phyloP scores from a whole-genome alignment of 1,140 invertebrate genomes.

The Drosophila sturtevanti region DNA sequence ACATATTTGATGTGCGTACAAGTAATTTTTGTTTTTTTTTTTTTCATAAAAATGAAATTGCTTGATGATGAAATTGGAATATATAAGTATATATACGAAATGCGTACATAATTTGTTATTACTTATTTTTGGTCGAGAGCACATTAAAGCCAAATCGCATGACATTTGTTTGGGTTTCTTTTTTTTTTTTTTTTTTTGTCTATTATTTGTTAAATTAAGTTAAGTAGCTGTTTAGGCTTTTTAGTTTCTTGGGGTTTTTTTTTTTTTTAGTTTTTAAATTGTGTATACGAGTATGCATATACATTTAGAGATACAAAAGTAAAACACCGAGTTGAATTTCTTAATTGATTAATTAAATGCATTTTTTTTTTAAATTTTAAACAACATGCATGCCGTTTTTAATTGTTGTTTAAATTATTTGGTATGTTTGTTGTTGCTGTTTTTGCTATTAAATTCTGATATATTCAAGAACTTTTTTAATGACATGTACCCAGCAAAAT shows the following conservation, averaged over 20 bases:
- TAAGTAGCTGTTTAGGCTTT: constrained; percentile 44
- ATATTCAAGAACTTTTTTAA: constrained; percentile 53
- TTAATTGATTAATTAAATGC: constrained; percentile 59
- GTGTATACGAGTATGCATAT: constrained; percentile 51
- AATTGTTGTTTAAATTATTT: constrained; percentile 36
- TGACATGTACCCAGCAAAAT: constrained; percentile 80
- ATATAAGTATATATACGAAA: neutral
- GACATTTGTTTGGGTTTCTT: neutral
- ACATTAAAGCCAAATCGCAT: constrained; percentile 63
- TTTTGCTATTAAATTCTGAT: constrained; percentile 24
- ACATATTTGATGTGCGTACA: constrained; percentile 44
- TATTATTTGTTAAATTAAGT: constrained; percentile 47
- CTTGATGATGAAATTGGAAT: neutral
- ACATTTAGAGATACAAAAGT: constrained; percentile 55
- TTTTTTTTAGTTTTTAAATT: constrained; percentile 42
- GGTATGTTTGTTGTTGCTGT: constrained; percentile 11
- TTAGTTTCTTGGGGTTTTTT: too few species aligned
- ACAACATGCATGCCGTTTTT: constrained; percentile 70
- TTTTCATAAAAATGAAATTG: neutral
- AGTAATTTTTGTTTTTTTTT: too few species aligned
- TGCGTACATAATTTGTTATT: neutral
- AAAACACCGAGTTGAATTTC: constrained; percentile 58
- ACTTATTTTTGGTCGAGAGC: constrained; percentile 1
- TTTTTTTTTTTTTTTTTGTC: constrained; percentile 15
- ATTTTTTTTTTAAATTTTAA: constrained; percentile 46